Conservation (phyloP, 2,888 invertebrate genomes). For the Fissipunctia ypsillon region DNA sequence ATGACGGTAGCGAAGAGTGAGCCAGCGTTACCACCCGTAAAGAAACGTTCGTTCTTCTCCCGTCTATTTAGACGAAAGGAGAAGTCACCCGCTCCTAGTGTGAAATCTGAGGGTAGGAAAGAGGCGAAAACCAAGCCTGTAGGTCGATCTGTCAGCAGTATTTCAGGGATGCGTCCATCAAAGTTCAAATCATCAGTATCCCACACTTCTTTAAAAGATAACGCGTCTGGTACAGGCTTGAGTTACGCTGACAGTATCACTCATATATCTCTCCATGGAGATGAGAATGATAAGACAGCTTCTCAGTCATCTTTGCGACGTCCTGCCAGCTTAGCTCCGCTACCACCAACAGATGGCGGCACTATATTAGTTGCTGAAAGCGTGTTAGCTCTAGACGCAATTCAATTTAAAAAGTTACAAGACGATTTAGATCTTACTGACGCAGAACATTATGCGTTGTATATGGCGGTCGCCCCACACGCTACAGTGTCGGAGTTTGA, state of each 20-base stretch:
- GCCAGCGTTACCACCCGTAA: conserved; percentile 85
- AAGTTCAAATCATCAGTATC: conserved; percentile 84
- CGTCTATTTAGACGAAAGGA: conserved; percentile 86
- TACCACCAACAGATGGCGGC: conserved; percentile 89
- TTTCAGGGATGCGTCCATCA: conserved; percentile 91
- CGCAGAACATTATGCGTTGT: conserved; percentile 96
- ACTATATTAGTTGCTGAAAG: conserved; percentile 91
- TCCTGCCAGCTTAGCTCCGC: conserved; percentile 77
- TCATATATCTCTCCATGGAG: conserved; percentile 92
- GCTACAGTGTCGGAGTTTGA: conserved; percentile 97
- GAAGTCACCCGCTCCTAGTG: conserved; percentile 86
- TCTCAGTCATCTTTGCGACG: conserved; percentile 80
- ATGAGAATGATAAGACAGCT: conserved; percentile 82
- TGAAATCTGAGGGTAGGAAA: conserved; percentile 81
- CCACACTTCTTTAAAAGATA: conserved; percentile 85
- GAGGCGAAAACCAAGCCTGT: conserved; percentile 84
- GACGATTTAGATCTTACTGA: conserved; percentile 94
- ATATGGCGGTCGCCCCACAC: conserved; percentile 96
- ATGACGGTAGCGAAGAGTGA: conserved; percentile 82
- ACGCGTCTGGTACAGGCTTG: conserved; percentile 82
- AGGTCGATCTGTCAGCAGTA: conserved; percentile 91
- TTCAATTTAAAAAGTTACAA: conserved; percentile 82
- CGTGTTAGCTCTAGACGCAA: conserved; percentile 86
- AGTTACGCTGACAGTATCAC: conserved; percentile 91
- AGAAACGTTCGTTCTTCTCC: conserved; percentile 88